phyloP scores from a whole-genome alignment of 2,113 vertebrate genomes.

The Todiramphus saurophagus region DNA sequence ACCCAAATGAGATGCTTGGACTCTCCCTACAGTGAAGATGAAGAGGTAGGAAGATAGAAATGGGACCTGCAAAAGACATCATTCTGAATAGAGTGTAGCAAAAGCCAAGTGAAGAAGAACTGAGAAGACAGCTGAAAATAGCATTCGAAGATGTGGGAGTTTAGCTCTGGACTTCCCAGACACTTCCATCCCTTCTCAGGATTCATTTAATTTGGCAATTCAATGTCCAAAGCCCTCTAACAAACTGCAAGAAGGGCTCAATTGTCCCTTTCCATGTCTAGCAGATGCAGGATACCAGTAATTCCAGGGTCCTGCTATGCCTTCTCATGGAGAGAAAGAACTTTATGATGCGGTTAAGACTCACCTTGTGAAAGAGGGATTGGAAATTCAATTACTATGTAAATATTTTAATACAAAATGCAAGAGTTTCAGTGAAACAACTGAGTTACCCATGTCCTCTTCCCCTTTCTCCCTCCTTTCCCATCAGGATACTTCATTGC shows the following conservation, averaged over 20 bases:
- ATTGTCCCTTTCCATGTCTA: fast-evolving
- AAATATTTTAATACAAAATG: background rate
- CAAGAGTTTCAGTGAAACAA: background rate
- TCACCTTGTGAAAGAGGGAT: background rate
- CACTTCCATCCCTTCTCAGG: background rate
- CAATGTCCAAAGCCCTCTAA: background rate
- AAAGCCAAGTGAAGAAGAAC: background rate
- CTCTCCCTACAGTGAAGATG: background rate
- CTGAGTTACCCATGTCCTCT: fast-evolving
- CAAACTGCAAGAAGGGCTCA: background rate
- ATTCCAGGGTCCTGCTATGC: background rate
- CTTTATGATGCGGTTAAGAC: background rate
- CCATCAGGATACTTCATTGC: background rate
- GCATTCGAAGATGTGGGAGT: background rate
- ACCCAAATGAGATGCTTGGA: background rate
- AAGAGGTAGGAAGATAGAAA: background rate
- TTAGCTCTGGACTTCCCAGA: background rate
- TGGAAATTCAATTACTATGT: background rate
- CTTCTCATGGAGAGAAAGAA: background rate
- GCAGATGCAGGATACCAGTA: background rate
- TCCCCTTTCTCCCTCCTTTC: background rate
- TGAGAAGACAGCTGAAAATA: background rate
- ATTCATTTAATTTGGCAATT: background rate
- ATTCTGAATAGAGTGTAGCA: background rate
- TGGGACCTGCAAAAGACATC: background rate